These are phyloP conservation scores for Echinometra lucunter DNA, from an alignment of 53 echinoderm and acorn worm species.

Conservation along the genomic window DNA sequence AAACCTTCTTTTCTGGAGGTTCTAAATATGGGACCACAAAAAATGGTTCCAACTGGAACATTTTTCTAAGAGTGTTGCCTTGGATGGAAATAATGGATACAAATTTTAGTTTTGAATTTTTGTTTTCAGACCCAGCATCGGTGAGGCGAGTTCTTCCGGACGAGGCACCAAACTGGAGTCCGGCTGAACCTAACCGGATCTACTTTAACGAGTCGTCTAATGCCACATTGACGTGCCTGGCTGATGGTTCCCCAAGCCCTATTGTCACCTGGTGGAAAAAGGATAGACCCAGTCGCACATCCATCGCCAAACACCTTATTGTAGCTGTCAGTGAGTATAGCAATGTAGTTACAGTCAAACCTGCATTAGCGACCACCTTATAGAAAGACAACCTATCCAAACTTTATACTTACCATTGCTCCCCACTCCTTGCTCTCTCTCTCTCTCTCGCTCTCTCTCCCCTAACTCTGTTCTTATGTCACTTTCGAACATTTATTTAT, in stretches of 20 bases:
- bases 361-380: too few species aligned
- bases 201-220: slow-evolving; percentile 75
- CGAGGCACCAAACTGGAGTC: slow-evolving; percentile 51
- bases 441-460: background rate
- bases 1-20: too few species aligned
- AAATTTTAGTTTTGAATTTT: background rate
- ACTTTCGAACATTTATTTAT: too few species aligned
- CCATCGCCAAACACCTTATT: background rate
- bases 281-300: background rate
- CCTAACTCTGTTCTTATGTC: too few species aligned
- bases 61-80: too few species aligned
- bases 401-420: too few species aligned
- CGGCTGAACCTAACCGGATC: slow-evolving; percentile 59
- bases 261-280: slow-evolving; percentile 69
- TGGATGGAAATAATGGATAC: too few species aligned
- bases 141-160: slow-evolving; percentile 49
- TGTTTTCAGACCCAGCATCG: slow-evolving; percentile 34
- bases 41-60: too few species aligned
- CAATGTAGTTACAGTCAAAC: background rate
- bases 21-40: too few species aligned
- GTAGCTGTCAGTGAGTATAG: slow-evolving; percentile 16
- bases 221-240: slow-evolving; percentile 70
- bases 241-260: slow-evolving; percentile 67
- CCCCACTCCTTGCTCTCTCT: background rate
- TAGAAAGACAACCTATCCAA: too few species aligned